Evolutionary conservation across 1,140 invertebrate genomes (phyloP).

Genomic region (Chrysopa pallens): DNA sequence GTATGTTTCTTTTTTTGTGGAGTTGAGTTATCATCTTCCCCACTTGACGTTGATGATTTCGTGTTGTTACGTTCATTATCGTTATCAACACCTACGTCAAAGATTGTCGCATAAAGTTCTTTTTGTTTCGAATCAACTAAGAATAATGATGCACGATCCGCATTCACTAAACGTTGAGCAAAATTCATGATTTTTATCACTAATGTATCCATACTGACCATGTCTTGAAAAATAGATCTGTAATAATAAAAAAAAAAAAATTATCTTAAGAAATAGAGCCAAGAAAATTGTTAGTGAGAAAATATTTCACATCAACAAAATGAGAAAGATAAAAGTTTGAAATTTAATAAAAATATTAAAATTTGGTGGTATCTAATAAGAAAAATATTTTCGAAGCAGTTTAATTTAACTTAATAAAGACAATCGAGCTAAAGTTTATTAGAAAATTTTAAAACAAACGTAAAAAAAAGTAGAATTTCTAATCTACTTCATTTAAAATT

Average conservation of each 20-base stretch:
- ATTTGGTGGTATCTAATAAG: too few species aligned
- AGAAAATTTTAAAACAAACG: too few species aligned
- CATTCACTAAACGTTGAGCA: constrained; percentile 59
- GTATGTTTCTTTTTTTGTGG: constrained; percentile 9
- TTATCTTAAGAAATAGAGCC: too few species aligned
- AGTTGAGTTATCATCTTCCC: constrained; percentile 12
- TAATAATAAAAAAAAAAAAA: not conserved
- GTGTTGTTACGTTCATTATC: constrained; percentile 9
- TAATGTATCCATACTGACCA: constrained; percentile 64
- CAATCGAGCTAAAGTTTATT: too few species aligned
- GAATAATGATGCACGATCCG: constrained; percentile 63
- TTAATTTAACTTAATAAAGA: too few species aligned
- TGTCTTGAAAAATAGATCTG: constrained; percentile 60
- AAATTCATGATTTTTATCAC: constrained; percentile 73
- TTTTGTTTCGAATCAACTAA: constrained; percentile 48
- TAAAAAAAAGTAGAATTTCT: too few species aligned
- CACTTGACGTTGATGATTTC: constrained; percentile 5
- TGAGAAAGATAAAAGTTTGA: too few species aligned
- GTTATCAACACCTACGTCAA: constrained; percentile 42
- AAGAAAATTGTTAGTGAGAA: too few species aligned
- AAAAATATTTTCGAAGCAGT: too few species aligned
- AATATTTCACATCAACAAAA: too few species aligned
- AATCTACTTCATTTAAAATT: too few species aligned
- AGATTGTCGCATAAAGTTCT: constrained; percentile 66
- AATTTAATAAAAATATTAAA: too few species aligned